phyloP scores from a whole-genome alignment of 2,797 vertebrate genomes.

The Argya squamiceps region DNA sequence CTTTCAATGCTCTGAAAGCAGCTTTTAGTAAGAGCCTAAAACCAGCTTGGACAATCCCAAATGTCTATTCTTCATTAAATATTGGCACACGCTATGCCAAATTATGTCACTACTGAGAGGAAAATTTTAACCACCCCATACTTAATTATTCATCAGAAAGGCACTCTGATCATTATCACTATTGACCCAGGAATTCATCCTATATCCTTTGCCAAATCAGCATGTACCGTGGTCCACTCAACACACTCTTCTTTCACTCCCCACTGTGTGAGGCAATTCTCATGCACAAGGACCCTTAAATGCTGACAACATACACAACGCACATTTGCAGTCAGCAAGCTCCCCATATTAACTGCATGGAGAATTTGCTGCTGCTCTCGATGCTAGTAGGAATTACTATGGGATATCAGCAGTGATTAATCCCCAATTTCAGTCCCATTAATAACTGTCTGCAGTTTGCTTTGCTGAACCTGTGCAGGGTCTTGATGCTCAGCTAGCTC shows the following conservation, averaged over 20 bases:
- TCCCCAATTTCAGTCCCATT: neutral
- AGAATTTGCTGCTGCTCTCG: neutral
- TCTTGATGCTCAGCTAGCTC: neutral
- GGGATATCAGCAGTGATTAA: neutral
- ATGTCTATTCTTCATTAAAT: conserved; percentile 45
- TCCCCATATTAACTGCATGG: neutral
- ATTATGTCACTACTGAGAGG: neutral
- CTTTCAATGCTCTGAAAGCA: conserved; percentile 27
- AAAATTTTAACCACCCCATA: neutral
- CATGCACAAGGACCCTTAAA: neutral
- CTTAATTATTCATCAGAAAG: neutral
- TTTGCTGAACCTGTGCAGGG: neutral
- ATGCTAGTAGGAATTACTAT: neutral
- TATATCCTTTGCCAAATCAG: neutral
- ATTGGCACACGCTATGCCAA: neutral
- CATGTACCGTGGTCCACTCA: neutral
- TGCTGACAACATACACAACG: neutral
- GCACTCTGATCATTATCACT: neutral
- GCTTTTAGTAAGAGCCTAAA: conserved; percentile 25
- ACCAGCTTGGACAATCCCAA: conserved; percentile 41
- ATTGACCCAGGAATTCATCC: neutral
- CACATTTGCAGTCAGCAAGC: neutral
- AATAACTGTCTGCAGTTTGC: neutral
- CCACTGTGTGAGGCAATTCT: neutral
- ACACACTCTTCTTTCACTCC: neutral